These are phyloP conservation scores for Poeciliopsis infans DNA, from an alignment of 2,797 vertebrate species.

Conservation along the genomic window DNA sequence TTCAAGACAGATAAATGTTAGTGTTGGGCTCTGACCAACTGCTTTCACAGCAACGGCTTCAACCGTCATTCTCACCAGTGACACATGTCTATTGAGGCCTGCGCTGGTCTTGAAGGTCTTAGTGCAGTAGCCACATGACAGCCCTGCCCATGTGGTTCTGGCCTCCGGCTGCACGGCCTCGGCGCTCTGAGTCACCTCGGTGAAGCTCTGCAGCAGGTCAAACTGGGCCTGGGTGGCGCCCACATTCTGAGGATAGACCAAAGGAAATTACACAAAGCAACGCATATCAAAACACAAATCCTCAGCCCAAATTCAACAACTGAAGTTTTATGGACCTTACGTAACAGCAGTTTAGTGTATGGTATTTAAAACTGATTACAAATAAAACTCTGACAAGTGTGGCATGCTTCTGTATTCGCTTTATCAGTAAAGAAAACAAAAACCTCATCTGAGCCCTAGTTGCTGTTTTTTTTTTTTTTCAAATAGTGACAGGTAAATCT, in stretches of 20 bases:
- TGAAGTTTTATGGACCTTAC: not conserved
- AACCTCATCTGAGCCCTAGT: not conserved
- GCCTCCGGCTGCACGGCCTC: conserved; percentile 69
- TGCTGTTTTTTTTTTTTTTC: not conserved
- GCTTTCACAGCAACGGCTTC: conserved; percentile 17
- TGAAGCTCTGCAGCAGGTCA: conserved; percentile 84
- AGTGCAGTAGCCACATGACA: conserved; percentile 86
- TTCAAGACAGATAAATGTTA: conserved; percentile 9
- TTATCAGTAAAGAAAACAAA: not conserved
- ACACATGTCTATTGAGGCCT: conserved; percentile 88
- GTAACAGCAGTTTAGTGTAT: not conserved
- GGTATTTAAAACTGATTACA: not conserved
- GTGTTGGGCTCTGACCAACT: conserved; percentile 4
- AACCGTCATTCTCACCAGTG: conserved; percentile 75
- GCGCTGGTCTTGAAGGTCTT: conserved; percentile 90
- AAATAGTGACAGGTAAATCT: not conserved
- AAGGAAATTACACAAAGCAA: conserved; percentile 38
- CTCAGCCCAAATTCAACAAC: conserved; percentile 29
- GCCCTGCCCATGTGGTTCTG: conserved; percentile 71
- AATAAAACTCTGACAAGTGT: not conserved
- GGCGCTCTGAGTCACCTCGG: conserved; percentile 77
- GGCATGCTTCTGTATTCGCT: too few species aligned
- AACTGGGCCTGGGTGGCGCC: conserved; percentile 81
- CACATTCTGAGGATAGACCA: conserved; percentile 71
- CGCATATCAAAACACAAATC: conserved; percentile 44